Base-by-base conservation (phyloP, 2,888 invertebrate genomes). In the Neoascia interrupta region DNA sequence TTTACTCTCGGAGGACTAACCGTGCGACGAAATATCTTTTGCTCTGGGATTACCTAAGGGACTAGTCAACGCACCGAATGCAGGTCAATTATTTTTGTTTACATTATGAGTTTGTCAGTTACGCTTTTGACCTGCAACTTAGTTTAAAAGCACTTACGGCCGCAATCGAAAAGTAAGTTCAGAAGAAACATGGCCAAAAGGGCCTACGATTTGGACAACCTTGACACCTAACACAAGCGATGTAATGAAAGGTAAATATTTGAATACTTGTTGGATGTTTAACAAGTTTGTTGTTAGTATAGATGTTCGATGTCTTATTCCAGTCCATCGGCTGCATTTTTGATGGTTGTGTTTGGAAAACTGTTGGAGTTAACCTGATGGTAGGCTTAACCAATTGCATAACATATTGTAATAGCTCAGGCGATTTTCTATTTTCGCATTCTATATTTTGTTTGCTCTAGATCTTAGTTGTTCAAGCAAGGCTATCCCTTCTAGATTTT, bases 41-140 rank as follows among this genome's bases (percentile, higher is more conserved):
- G 19, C 1, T 26, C 8, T n/a, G 13, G 31, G 19, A 58, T 51
- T 58, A 68, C 49, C 16, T 31, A 58, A 68, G 31, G 49, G 68
- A 6, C 23, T 56, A 23, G 21, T 18, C 39, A 39, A 28, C 28
- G 11, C 43, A 18, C 15, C 26, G 15, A 15, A 45, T 66, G 26
- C 19, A 64, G 26, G 64, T 36, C 43, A 54, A 45, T 28, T 8
- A 36, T 18, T 26, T 66, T 8, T 51, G 23, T 45, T 54, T 37
- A 41, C 23, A 64, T 26, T 37, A 18, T n/a, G n/a, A 19, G 18
- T 15, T 13, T 34, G 11, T 26, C 21, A 36, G 18, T 13, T n/a
- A 11, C 13, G 28, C 26, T 18, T 54, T 8, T 36, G 54, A 66
- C 31, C 64, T 37, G 54, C 6, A 28, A 41, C n/a, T 19, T 31